phyloP scores from a whole-genome alignment of 2,113 vertebrate species.

The Todiramphus saurophagus region DNA sequence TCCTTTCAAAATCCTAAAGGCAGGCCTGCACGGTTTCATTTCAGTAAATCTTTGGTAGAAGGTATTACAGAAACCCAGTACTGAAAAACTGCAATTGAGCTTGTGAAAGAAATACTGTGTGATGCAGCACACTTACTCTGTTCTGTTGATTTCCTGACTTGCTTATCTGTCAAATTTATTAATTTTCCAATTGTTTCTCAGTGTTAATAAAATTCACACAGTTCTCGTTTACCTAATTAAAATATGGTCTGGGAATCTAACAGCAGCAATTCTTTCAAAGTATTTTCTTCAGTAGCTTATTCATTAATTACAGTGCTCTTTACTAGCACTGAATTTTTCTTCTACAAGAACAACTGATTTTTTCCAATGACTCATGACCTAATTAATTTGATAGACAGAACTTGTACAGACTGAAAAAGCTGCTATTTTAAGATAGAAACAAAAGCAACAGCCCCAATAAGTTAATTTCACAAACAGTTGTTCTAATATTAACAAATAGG shows the following conservation, averaged over 20 bases:
- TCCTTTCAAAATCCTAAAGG: background rate
- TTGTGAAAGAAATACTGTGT: background rate
- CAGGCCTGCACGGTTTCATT: background rate
- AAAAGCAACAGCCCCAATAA: background rate
- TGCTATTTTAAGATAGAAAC: background rate
- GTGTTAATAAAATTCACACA: background rate
- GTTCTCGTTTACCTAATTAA: constrained; percentile 7
- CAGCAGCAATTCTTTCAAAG: background rate
- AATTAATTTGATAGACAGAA: background rate
- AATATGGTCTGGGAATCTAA: background rate
- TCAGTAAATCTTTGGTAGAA: background rate
- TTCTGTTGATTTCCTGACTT: background rate
- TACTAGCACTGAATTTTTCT: background rate
- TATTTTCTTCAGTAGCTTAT: background rate
- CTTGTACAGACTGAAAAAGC: background rate
- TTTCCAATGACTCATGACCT: background rate
- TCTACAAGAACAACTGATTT: background rate
- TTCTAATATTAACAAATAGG: background rate
- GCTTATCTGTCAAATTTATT: constrained; percentile 11
- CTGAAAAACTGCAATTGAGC: background rate
- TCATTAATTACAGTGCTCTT: background rate
- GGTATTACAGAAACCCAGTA: background rate
- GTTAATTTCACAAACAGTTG: background rate
- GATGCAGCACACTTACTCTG: background rate
- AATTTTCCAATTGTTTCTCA: background rate